A percentile compares a stretch with the other conserved stretches of the same genome.
Conservation (phyloP, 2,113 vertebrate genomes). For the Copsychus sechellarum region DNA sequence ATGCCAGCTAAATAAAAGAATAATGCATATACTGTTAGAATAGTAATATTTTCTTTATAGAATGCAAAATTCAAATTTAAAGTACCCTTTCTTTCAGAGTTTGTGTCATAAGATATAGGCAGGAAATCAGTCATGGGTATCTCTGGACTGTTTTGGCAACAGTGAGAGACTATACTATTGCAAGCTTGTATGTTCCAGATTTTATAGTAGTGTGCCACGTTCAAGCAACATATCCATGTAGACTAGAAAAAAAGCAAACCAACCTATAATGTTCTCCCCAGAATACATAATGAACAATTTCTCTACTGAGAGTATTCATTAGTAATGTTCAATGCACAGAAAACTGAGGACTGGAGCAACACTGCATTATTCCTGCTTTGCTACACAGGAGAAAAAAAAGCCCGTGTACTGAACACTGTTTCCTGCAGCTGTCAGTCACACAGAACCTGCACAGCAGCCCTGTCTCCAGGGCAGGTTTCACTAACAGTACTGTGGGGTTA, state of each 20-base stretch:
- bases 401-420: background rate
- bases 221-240: background rate
- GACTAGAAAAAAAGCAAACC: background rate
- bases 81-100: background rate
- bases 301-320: background rate
- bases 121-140: background rate
- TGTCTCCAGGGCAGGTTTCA: background rate
- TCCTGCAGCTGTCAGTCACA: background rate
- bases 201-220: background rate
- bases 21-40: background rate
- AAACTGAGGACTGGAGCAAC: background rate
- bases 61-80: background rate
- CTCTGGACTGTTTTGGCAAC: background rate
- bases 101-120: background rate
- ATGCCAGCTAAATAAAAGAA: slow-evolving; percentile 62
- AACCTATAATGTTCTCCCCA: background rate
- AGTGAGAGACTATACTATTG: background rate
- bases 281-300: background rate
- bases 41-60: background rate
- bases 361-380: background rate
- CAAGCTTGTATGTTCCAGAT: background rate
- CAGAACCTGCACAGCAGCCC: background rate
- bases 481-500: background rate
- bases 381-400: background rate
- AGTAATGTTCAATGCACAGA: background rate